Evolutionary conservation across 2,113 vertebrate genomes (phyloP).

Genomic region (Aegotheles bennettii): DNA sequence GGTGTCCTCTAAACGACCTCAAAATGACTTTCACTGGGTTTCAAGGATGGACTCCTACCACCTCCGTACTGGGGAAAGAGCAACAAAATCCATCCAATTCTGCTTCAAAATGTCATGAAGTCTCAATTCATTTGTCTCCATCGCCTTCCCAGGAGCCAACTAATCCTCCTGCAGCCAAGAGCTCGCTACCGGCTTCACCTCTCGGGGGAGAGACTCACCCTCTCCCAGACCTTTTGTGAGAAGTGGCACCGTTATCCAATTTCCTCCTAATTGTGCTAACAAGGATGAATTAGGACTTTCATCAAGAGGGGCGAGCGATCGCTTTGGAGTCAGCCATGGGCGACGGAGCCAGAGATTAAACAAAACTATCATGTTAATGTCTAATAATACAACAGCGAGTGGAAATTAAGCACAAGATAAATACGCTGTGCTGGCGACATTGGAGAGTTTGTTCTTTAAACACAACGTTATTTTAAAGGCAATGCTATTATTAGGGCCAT

Average conservation of each 20-base stretch:
- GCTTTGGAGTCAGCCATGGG: conserved; percentile 76
- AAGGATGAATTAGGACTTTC: conserved; percentile 81
- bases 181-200: conserved; percentile 47
- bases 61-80: neutral
- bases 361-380: conserved; percentile 78
- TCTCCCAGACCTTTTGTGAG: conserved; percentile 62
- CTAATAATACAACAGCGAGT: conserved; percentile 77
- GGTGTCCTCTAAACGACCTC: neutral
- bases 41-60: neutral
- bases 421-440: conserved; percentile 60
- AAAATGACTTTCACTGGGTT: neutral
- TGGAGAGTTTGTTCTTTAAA: conserved; percentile 69
- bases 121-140: conserved; percentile 30
- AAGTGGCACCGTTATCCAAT: conserved; percentile 71
- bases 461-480: conserved; percentile 66
- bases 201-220: conserved; percentile 18
- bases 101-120: conserved; percentile 40
- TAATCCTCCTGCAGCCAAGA: conserved; percentile 46
- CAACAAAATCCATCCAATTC: neutral
- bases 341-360: conserved; percentile 79
- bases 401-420: conserved; percentile 78
- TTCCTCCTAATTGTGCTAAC: conserved; percentile 79
- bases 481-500: conserved; percentile 68
- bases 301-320: conserved; percentile 70
- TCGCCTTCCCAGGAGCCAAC: conserved; percentile 25